Conservation (phyloP, 1,140 invertebrate genomes). For the Hycleus cichorii region DNA sequence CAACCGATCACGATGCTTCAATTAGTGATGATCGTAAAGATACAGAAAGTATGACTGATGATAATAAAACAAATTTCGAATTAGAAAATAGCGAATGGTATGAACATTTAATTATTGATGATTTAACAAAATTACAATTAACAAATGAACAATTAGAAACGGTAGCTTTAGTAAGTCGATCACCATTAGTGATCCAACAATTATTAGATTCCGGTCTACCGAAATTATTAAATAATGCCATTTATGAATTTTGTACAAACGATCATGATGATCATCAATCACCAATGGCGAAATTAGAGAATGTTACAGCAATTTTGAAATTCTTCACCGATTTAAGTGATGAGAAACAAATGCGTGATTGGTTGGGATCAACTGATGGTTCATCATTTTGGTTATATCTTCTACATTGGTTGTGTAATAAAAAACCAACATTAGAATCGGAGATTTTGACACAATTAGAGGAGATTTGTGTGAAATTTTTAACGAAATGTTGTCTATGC, state of each 20-base stretch:
- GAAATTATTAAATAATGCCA: constrained; percentile 52
- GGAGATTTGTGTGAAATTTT: constrained; percentile 65
- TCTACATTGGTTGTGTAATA: constrained; percentile 61
- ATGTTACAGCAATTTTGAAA: constrained; percentile 60
- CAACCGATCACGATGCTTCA: constrained; percentile 45
- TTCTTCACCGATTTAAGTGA: constrained; percentile 74
- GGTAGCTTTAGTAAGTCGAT: constrained; percentile 68
- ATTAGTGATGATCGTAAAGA: constrained; percentile 55
- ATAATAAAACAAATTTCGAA: constrained; percentile 55
- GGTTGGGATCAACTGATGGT: constrained; percentile 72
- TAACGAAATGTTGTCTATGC: constrained; percentile 73
- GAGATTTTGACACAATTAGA: constrained; percentile 58
- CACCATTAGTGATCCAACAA: constrained; percentile 62
- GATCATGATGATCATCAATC: constrained; percentile 11
- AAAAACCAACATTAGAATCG: constrained; percentile 46
- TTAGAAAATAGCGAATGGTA: constrained; percentile 50
- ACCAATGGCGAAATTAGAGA: constrained; percentile 46
- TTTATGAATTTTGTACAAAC: constrained; percentile 49
- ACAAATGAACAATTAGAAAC: constrained; percentile 62
- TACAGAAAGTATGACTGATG: constrained; percentile 56
- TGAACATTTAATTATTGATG: constrained; percentile 40
- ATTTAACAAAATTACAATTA: constrained; percentile 46
- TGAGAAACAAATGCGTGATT: constrained; percentile 75
- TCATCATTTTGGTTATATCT: constrained; percentile 77
- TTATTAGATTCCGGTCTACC: constrained; percentile 72